Base-by-base conservation (phyloP, 1,140 invertebrate species). In the Pollicipes pollicipes region DNA sequence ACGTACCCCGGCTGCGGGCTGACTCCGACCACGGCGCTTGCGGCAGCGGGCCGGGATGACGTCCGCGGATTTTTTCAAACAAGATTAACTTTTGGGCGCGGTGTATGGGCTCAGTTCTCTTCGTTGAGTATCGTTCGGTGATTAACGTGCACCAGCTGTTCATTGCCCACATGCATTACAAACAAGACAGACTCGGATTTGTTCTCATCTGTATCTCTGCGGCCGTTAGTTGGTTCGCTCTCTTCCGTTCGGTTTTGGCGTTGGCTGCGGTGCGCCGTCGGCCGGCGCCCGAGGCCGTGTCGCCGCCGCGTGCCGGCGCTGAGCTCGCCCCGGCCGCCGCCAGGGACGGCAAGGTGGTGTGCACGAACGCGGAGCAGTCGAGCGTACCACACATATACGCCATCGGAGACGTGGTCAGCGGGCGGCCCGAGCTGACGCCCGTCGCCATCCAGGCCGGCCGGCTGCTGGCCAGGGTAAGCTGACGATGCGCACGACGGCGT, bases 361-460 rank as follows among this genome's bases (percentile, higher is more conserved):
- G 79, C 24, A 78, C 81, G 71, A 79, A 82, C 10, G 74, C 77
- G 35, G 94, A 97, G 80, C 86, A 90, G 77, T 94, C 91, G 0
- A 95, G 90, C 81, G 84, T 96, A 70, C 82, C 87, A 0, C 84
- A 97, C 80, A 89, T 98, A 70, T 94, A 85, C 81, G 95, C 95
- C 27, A 89, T 98, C 74, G 96, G 96, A 29, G 97, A 98, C 84
- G 90, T 71, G n/a, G 85, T 93, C 76, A 88, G 85, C 74, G 86
- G n/a, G n/a, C n/a, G 84, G 77, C 91, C 93, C 0, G 95, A 99
- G 82, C 82, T 99, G n/a, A 98, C 96, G 3, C 95, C 95, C 3
- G 94, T 98, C 0, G 96, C 96, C 24, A 94, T 98, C 76, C 88
- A 95, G 77, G 93, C 95, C 58, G 96, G 96, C 31, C 85, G 88